Base-by-base conservation (phyloP, 2,888 invertebrate species). In the Apamea anceps region DNA sequence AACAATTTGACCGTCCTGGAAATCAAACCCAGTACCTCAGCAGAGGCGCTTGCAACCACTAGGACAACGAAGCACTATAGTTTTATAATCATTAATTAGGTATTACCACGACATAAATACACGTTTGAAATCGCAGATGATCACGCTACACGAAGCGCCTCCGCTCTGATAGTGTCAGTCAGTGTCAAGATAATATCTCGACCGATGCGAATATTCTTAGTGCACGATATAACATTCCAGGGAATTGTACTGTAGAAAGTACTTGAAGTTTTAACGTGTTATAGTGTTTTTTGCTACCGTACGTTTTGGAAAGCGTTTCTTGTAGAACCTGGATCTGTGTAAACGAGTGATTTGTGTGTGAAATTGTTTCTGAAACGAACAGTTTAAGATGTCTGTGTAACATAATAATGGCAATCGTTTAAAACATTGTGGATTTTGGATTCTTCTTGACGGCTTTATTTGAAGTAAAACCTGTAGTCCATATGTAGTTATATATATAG, bases 141-240 rank as follows among this genome's bases (percentile, higher is more conserved):
- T 82, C 76, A 70, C 63, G 51, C 13, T 10, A 84, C 45, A 63
- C 60, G 62, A 74, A 85, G 32, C 45, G 37, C 42, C 68, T 62
- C 13, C 48, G 60, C 4, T 71, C 21, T 60, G 91, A 91, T 91
- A 91, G 42, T 66, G 88, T 88, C 90, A 86, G 72, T 89, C 89
- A 87, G 15, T 80, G 92, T 93, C 93, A 85, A 93, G 93, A 93
- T 93, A 94, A 91, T 62, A 12, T 25, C 21, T 28, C 68, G 13
- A 13, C 62, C 66, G 72, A 32, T 57, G 72, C 73, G 7, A 71
- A 73, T 70, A 67, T 66, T 32, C 84, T 62, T 73, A 57, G 79
- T 87, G 18, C 48, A 48, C 21, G 21, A 32, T 32, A 28, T 13
- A 37, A n/a, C 28, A 37, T 15, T 51, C 37, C 37, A n/a, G 21